Base-by-base conservation (phyloP, 2,888 invertebrate species). In the Amphipoea oculea region DNA sequence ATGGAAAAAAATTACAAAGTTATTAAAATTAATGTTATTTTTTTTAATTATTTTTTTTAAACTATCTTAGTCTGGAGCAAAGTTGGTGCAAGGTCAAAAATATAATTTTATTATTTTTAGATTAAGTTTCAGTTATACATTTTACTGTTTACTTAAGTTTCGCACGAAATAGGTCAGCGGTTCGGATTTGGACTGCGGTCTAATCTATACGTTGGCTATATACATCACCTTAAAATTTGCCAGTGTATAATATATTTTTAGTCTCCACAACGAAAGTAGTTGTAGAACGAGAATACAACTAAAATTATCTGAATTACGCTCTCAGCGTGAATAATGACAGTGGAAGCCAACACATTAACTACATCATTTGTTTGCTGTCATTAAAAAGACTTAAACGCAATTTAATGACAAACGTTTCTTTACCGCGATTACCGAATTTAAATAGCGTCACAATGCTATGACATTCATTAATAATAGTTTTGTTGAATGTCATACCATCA, bases 341-440 rank as follows among this genome's bases (percentile, higher is more conserved):
- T 57, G 68, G 65, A 75, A 69, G 51, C 14, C 69, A 82, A 85
- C 74, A 63, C 67, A 70, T 48, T 40, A 57, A 3, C 23, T 57
- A 73, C 29, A 63, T 78, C 63, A 75, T 73, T 63, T 73, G 60
- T 71, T 54, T 62, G 67, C 60, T 68, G 83, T 71, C 67, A 71
- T 86, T 73, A 65, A 73, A 86, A 85, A 83, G 36, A 51, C 45
- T 71, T 79, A 86, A 79, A 79, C 74, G 66, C 66, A 79, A 79
- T 85, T 77, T 79, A 83, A 85, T 69, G 84, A 76, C 57, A 73
- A 68, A 54, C 40, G 29, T 66, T 42, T 70, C 29, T 69, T 73
- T 71, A 70, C 20, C 6, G 51, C 45, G 36, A 48, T 81, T 74
- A 77, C 48, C 51, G 63, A 81, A 81, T 71, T 65, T 54, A 75